A percentile compares a stretch with the other conserved stretches of the same genome.
Conservation (phyloP, 2,888 invertebrate species). For the Dusona sp. region DNA sequence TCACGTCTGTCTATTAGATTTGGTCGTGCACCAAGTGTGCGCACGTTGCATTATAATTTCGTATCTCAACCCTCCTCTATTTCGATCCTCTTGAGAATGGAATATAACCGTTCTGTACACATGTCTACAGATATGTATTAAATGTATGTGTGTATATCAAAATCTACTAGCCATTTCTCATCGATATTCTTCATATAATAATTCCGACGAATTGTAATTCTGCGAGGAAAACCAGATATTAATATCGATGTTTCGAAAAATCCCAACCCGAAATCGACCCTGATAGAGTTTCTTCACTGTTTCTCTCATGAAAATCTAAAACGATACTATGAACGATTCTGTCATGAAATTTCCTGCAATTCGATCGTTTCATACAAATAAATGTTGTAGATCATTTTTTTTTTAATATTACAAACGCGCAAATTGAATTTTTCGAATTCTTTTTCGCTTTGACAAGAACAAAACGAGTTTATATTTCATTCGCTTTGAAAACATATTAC, state of each 20-base stretch:
- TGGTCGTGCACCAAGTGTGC: slow-evolving; percentile 14
- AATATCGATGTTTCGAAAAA: slow-evolving; percentile 24
- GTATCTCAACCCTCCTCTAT: slow-evolving; percentile 30
- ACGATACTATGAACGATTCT: background rate
- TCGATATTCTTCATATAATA: slow-evolving; percentile 46
- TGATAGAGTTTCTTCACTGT: background rate
- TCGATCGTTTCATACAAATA: background rate
- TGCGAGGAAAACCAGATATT: slow-evolving; percentile 21
- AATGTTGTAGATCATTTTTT: background rate
- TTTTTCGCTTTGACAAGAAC: background rate
- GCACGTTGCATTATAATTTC: slow-evolving; percentile 54
- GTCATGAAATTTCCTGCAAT: background rate
- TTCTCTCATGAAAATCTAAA: background rate
- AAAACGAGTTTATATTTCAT: too few relatives aligned
- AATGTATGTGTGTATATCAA: background rate
- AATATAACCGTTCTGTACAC: background rate
- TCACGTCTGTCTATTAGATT: slow-evolving; percentile 50
- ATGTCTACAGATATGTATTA: background rate
- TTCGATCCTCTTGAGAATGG: slow-evolving; percentile 6
- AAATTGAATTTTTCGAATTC: background rate
- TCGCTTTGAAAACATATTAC: too few relatives aligned
- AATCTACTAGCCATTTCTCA: slow-evolving; percentile 7
- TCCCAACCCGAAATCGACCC: background rate
- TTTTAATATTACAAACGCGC: background rate
- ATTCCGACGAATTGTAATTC: slow-evolving; percentile 25